Base-by-base conservation (phyloP, 2,113 vertebrate genomes). In the Tragulus kanchil region DNA sequence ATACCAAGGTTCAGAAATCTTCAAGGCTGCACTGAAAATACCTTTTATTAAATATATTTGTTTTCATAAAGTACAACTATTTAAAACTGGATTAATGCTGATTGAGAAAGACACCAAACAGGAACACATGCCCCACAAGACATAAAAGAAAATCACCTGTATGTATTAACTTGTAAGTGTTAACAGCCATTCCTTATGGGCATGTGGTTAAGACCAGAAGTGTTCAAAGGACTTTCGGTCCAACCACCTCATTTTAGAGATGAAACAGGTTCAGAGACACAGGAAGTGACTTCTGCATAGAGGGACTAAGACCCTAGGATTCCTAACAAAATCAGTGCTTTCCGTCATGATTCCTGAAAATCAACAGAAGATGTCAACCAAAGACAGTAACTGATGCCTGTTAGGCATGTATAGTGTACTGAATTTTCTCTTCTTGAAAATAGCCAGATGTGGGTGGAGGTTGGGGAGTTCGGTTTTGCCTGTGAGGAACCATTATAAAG, bases 401-500 rank as follows among this genome's bases (percentile, higher is more conserved):
- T 6, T 62, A 28, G 28, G 9, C 81, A 48, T 52, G 21, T 86
- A 6, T 21, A 23, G 25, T 73, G 23, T 36, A 69, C 0, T 65
- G 31, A 77, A 89, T 61, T 81, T 92, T 85, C 11, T 93, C 79
- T 93, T 93, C 88, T 94, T 95, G 48, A 94, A 91, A 79, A 84
- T 3, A 69, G 96, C n/a, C 59, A 93, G 69, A 78, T n/a, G 17
- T 83, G 48, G 52, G 25, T 28, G 73, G 42, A 89, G 36, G 52
- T 12, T 91, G 48, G 59, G 25, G 56, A 82, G 11, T 36, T 96
- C n/a, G 65, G 64, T 42, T 86, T 31, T 90, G 50, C 52, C 73
- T 71, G 82, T 15, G 28, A 91, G 59, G 83, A 71, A 95, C 96
- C 59, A 85, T 50, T 86, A 56, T 28, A 31, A 88, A 95, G 84